Evolutionary conservation across 1,140 invertebrate genomes (phyloP).

Genomic region (Galleria mellonella): DNA sequence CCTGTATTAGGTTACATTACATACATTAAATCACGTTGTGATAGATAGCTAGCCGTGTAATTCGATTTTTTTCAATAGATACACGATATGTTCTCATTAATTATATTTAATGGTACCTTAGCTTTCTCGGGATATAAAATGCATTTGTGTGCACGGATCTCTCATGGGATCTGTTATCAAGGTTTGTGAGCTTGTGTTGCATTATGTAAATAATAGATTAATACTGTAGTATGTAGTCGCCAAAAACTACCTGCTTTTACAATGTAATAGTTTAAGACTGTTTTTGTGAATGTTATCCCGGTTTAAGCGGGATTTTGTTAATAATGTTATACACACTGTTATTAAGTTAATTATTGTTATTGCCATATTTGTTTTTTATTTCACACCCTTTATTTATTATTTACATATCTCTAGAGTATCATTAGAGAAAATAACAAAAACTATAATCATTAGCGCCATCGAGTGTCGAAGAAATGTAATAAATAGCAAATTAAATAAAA

Average conservation of each 20-base stretch:
- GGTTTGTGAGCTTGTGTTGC: too few species aligned
- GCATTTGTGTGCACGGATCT: too few species aligned
- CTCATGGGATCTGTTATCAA: too few species aligned
- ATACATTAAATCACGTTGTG: background rate
- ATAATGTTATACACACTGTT: conserved; percentile 20
- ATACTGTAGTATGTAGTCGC: background rate
- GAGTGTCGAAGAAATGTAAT: too few species aligned
- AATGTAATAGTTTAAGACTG: conserved; percentile 10
- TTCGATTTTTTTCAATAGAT: conserved; percentile 2
- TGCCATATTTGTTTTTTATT: conserved; percentile 12
- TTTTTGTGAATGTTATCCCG: conserved; percentile 18
- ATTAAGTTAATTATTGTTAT: conserved; percentile 19
- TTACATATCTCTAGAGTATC: background rate
- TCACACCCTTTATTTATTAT: background rate
- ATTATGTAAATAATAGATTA: too few species aligned
- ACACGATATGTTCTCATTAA: background rate
- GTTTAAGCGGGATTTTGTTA: conserved; percentile 20
- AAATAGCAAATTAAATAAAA: too few species aligned
- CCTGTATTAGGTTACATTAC: conserved; percentile 2
- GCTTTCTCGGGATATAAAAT: too few species aligned
- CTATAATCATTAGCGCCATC: too few species aligned
- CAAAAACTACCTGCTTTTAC: conserved; percentile 1
- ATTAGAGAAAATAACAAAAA: too few species aligned
- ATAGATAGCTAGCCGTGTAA: conserved; percentile 1
- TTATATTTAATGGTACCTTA: background rate